Base-by-base conservation (phyloP, 2,888 invertebrate species). In the Lasioglossum vierecki region DNA sequence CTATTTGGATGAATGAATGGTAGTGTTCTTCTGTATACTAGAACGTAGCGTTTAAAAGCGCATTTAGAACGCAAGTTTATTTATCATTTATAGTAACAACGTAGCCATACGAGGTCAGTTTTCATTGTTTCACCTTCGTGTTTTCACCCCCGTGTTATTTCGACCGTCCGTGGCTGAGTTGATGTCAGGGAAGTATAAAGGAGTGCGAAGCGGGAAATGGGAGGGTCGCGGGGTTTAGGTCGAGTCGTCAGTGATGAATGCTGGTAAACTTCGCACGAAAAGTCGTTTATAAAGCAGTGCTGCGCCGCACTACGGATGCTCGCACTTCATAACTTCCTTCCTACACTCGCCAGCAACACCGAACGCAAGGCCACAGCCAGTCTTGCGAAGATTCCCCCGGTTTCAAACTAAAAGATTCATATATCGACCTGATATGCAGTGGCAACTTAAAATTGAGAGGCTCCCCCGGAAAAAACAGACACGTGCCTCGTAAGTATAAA, bases 201-300 rank as follows among this genome's bases (percentile, higher is more conserved):
- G 88, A 87, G 66, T 79, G 79, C 77, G 79, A 39, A 75, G 78
- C 82, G 80, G 75, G 83, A 80, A 79, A 60, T 71, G 85, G 80
- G 72, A 66, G 75, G 63, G 78, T 53, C 41, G 84, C 39, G 77
- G 76, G 82, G 85, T 75, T 63, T 39, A 82, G 91, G 92, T 86
- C 89, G 91, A 91, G 92, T 92, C 92, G 91, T 91, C 91, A 89
- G 92, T 94, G 94, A 94, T 94, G 94, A 94, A 94, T 94, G 94
- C 93, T 92, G 92, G 93, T 91, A 94, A 94, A 94, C 92, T 94
- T 94, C 86, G 91, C 92, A 91, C 93, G 93, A 93, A 93, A 94
- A 94, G 94, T 93, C 94, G 94, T 94, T 94, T 94, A 94, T 93
- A 94, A 94, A 93, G 92, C 92, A 91, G 89, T 91, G 92, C 93